Conservation (phyloP, 2,113 vertebrate genomes). For the Bothrops jararaca region DNA sequence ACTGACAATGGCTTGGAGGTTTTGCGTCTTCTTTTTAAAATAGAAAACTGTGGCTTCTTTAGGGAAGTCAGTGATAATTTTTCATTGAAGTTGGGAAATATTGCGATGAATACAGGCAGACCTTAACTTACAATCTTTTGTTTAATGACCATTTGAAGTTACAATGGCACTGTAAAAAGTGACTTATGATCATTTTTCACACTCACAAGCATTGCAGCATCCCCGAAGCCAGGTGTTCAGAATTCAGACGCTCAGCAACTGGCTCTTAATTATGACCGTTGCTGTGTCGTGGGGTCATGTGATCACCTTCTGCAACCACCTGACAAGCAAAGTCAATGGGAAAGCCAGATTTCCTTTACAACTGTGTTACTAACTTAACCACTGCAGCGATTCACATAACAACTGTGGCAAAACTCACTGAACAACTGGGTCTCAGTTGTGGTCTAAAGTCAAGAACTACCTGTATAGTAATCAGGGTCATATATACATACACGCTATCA, state of each 20-base stretch:
- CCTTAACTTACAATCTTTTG: not conserved
- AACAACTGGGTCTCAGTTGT: not conserved
- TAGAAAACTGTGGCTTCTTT: not conserved
- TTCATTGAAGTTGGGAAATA: not conserved
- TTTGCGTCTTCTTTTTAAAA: not conserved
- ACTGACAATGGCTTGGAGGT: not conserved
- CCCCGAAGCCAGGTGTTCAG: not conserved
- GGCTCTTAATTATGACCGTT: not conserved
- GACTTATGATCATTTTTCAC: not conserved
- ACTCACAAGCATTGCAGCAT: not conserved
- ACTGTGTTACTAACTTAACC: too few species aligned
- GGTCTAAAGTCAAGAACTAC: not conserved
- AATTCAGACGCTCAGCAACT: not conserved
- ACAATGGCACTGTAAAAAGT: not conserved
- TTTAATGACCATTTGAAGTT: not conserved
- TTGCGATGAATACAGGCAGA: not conserved
- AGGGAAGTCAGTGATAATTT: not conserved
- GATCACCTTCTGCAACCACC: not conserved
- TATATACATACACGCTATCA: not conserved
- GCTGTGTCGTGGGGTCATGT: not conserved
- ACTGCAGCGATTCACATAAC: too few species aligned
- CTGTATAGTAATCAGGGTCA: not conserved
- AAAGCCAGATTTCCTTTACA: not conserved
- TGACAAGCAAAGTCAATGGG: not conserved
- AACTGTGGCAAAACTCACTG: not conserved